A percentile compares a stretch with the other conserved stretches of the same genome.
Conservation (phyloP, 2,888 invertebrate species). For the Hyalella azteca region DNA sequence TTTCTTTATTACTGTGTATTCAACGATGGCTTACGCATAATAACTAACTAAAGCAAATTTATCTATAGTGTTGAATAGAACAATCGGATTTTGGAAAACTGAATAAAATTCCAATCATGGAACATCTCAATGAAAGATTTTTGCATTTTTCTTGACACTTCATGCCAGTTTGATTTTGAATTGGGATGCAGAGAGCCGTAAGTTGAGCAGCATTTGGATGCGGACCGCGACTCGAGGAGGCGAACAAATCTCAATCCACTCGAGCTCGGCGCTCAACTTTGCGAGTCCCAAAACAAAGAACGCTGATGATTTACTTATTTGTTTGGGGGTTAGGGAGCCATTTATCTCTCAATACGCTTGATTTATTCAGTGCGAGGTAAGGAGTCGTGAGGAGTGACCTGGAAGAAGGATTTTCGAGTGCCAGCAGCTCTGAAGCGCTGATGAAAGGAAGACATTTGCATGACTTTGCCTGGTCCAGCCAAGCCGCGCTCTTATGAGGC, state of each 20-base stretch:
- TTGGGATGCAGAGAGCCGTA: no score
- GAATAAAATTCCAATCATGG: no score
- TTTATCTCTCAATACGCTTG: conserved; percentile 31
- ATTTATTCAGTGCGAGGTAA: conserved; percentile 30
- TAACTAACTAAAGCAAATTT: no score
- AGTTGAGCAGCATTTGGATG: not conserved
- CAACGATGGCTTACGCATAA: no score
- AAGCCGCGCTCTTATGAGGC: no score
- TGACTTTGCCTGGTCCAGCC: not conserved
- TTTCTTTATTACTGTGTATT: no score
- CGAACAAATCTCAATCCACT: conserved; percentile 22
- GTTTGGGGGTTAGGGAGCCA: conserved; percentile 32
- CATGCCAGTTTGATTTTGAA: no score
- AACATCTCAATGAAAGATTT: no score
- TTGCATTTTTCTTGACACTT: no score
- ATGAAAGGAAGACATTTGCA: conserved; percentile 24
- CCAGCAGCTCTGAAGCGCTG: not conserved
- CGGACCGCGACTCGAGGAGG: not conserved
- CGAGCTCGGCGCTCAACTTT: not conserved
- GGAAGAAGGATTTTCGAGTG: conserved; percentile 22
- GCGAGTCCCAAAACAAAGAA: conserved; percentile 34
- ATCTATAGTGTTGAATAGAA: no score
- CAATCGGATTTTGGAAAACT: no score
- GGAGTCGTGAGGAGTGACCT: conserved; percentile 24
- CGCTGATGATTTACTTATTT: conserved; percentile 40